These are phyloP conservation scores for Sipha flava DNA, from an alignment of 1,140 invertebrate species.

Conservation along the genomic window DNA sequence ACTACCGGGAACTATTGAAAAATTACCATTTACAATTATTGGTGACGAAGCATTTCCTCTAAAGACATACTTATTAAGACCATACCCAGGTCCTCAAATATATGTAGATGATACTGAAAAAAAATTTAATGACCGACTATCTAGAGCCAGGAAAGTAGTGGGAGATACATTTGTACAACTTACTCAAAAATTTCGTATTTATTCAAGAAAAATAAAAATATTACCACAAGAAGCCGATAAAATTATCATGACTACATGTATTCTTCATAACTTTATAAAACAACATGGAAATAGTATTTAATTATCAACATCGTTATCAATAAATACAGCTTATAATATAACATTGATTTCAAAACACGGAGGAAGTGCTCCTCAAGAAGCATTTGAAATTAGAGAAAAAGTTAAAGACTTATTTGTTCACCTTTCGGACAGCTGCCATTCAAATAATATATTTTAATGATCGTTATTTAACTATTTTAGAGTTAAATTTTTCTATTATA, in stretches of 20 bases:
- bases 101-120: not conserved
- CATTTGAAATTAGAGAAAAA: not conserved
- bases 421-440: not conserved
- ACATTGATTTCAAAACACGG: not conserved
- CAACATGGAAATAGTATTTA: not conserved
- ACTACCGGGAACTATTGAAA: slow-evolving; percentile 34
- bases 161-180: slow-evolving; percentile 1
- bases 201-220: slow-evolving; percentile 3
- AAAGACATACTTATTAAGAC: not conserved
- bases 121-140: not conserved
- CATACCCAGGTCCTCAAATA: not conserved
- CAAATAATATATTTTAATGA: not conserved
- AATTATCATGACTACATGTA: not conserved
- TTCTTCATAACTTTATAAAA: not conserved
- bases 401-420: not conserved
- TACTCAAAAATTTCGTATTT: not conserved
- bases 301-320: not conserved
- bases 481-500: not conserved
- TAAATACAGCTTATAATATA: not conserved
- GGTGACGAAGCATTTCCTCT: slow-evolving; percentile 18
- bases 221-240: not conserved
- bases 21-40: slow-evolving; percentile 4
- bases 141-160: not conserved
- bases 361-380: not conserved
- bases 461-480: not conserved